Percentiles rank a stretch among this genome's conserved stretches.
Evolutionary conservation across 1,140 invertebrate genomes (phyloP).

Genomic region (Tribolium madens): DNA sequence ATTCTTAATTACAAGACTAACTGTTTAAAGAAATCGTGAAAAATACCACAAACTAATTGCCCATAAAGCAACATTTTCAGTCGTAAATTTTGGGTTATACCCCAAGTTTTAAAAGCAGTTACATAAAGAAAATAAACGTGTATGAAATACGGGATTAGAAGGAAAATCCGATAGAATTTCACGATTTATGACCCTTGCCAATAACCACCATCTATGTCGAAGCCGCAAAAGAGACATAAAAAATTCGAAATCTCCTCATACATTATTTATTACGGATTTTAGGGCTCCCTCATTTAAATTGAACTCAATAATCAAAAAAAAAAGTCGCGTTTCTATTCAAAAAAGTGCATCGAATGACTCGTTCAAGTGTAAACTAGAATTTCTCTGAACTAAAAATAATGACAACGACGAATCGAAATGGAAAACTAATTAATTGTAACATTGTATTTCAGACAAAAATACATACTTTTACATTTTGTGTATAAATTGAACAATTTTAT

Average conservation of each 20-base stretch:
- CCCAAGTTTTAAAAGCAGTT: conserved; percentile 21
- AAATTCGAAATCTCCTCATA: conserved; percentile 5
- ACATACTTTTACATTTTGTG: no score
- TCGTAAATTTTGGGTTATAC: neutral
- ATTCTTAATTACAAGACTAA: neutral
- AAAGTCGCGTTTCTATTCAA: no score
- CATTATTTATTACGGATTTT: conserved; percentile 19
- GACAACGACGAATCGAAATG: no score
- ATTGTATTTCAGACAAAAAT: no score
- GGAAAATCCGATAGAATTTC: conserved; percentile 29
- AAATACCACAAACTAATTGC: conserved; percentile 1
- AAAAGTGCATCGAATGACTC: neutral
- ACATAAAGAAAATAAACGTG: conserved; percentile 30
- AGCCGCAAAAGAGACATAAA: conserved; percentile 23
- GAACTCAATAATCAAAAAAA: neutral
- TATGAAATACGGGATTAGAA: conserved; percentile 23
- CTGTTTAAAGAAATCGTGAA: neutral
- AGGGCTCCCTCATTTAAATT: conserved; percentile 6
- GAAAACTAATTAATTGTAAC: no score
- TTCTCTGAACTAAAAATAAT: no score
- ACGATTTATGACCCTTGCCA: conserved; percentile 17
- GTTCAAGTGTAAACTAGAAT: no score
- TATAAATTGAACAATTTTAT: no score
- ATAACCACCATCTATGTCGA: conserved; percentile 10
- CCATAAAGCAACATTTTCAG: conserved; percentile 11